These are phyloP conservation scores for Acanthosepion lycidas DNA, from an alignment of 2,888 invertebrate species.

Conservation along the genomic window DNA sequence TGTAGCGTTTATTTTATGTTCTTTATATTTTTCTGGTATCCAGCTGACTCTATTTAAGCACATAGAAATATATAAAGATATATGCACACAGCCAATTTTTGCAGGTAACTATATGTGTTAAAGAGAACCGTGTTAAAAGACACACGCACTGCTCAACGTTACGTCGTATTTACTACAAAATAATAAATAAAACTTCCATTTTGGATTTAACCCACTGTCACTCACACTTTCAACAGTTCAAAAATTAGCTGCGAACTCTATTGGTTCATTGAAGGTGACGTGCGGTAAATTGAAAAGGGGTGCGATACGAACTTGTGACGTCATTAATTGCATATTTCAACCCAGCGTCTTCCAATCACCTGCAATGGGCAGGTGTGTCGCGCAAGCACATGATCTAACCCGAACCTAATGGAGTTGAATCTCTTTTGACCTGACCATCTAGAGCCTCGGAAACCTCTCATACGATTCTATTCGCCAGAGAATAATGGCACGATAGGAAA, in stretches of 20 bases:
- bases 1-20: too few relatives aligned
- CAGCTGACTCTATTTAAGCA: too few relatives aligned
- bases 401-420: slow-evolving; percentile 5
- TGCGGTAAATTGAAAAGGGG: background rate
- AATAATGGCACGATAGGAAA: background rate
- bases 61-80: too few relatives aligned
- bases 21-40: too few relatives aligned
- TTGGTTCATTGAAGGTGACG: background rate
- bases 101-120: too few relatives aligned
- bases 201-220: background rate
- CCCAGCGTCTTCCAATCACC: background rate
- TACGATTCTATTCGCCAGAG: background rate
- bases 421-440: slow-evolving; percentile 33
- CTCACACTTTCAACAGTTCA: background rate
- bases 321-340: slow-evolving; percentile 13
- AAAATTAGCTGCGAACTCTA: slow-evolving; percentile 20
- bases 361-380: background rate
- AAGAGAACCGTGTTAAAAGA: too few relatives aligned
- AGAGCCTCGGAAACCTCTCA: background rate
- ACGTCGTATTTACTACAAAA: background rate
- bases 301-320: background rate
- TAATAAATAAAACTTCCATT: background rate
- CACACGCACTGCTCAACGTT: background rate
- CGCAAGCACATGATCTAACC: background rate
- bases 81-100: too few relatives aligned